A percentile compares a stretch with the other conserved stretches of the same genome.
phyloP scores from a whole-genome alignment of 1,140 invertebrate species.

The Nephila pilipes region DNA sequence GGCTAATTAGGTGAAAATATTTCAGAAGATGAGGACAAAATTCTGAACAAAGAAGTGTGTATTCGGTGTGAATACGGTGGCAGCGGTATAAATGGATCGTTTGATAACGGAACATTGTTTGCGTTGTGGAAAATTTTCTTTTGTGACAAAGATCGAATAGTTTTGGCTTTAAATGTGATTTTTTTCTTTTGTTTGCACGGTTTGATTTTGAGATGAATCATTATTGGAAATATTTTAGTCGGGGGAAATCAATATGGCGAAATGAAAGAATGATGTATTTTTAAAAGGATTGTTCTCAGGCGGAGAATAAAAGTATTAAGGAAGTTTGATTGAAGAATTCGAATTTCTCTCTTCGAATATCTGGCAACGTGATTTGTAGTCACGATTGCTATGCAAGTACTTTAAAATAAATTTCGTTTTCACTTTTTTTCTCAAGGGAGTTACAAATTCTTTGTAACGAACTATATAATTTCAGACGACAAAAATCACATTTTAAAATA shows the following conservation, averaged over 20 bases:
- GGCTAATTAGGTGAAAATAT: conserved; percentile 63
- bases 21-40: conserved; percentile 40
- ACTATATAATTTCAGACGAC: too few relatives aligned
- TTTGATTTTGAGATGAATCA: neutral
- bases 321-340: too few relatives aligned
- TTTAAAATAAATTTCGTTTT: too few relatives aligned
- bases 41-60: conserved; percentile 30
- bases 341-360: too few relatives aligned
- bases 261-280: conserved; percentile 1
- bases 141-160: neutral
- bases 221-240: conserved; percentile 10
- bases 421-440: too few relatives aligned
- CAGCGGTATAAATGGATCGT: conserved; percentile 9
- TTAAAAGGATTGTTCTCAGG: neutral
- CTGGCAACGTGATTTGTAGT: too few relatives aligned
- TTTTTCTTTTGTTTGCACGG: neutral
- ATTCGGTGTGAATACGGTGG: conserved; percentile 6
- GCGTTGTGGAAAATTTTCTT: neutral
- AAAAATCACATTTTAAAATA: too few relatives aligned
- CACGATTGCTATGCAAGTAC: too few relatives aligned
- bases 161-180: neutral
- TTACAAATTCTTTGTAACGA: too few relatives aligned
- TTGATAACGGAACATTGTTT: neutral
- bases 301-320: neutral
- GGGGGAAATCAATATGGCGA: neutral